Conservation (phyloP, 2,888 invertebrate species). For the Drosophila emarginata region DNA sequence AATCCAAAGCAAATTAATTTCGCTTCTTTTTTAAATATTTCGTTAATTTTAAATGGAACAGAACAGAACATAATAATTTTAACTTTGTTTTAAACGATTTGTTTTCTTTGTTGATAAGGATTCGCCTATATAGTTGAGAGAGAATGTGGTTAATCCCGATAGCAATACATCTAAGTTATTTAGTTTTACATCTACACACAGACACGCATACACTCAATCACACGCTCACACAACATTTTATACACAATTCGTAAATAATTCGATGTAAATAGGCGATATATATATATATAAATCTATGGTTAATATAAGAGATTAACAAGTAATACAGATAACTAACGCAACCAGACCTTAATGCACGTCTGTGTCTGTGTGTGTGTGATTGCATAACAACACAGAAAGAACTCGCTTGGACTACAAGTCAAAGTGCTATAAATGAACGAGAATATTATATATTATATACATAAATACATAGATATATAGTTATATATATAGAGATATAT, state of each 20-base stretch:
- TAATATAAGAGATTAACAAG: constrained; percentile 27
- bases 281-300: constrained; percentile 3
- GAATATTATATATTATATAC: constrained; percentile 29
- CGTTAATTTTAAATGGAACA: constrained; percentile 37
- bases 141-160: constrained; percentile 23
- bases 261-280: constrained; percentile 56
- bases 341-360: neutral
- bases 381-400: constrained; percentile 16
- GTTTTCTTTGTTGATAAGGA: constrained; percentile 24
- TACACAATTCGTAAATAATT: constrained; percentile 37
- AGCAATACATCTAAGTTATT: constrained; percentile 64
- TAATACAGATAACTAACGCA: constrained; percentile 19
- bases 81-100: constrained; percentile 56
- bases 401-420: constrained; percentile 65
- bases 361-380: constrained; percentile 27
- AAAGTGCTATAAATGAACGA: constrained; percentile 55
- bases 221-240: constrained; percentile 14
- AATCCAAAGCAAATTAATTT: constrained; percentile 50
- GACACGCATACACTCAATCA: constrained; percentile 23
- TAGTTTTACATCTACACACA: constrained; percentile 58
- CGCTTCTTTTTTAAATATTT: constrained; percentile 45
- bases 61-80: constrained; percentile 41
- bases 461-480: constrained; percentile 30
- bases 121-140: constrained; percentile 35
- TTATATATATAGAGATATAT: constrained; percentile 41